phyloP scores from a whole-genome alignment of 64 coral and sea anemone genomes.

The Stichodactyla mertensii region DNA sequence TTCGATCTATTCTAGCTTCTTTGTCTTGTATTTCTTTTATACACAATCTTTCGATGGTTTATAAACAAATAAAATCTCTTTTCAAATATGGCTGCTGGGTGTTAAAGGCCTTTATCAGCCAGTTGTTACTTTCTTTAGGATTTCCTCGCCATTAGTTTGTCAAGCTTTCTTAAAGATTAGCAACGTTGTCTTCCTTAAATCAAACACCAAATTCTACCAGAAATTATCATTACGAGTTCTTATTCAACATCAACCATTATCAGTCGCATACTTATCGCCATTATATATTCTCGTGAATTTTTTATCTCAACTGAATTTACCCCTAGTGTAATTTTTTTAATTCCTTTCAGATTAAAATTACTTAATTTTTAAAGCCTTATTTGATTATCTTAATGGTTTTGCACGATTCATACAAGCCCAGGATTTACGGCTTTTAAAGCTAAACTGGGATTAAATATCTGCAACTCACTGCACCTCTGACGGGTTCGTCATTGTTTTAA shows the following conservation, averaged over 20 bases:
- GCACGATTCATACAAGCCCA: not conserved
- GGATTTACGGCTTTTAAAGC: not conserved
- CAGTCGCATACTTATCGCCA: not conserved
- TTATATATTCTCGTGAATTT: not conserved
- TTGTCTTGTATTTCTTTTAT: slow-evolving; percentile 14
- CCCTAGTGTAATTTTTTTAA: not conserved
- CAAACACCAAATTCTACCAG: slow-evolving; percentile 7
- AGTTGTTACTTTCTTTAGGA: not conserved
- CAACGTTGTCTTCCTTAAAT: not conserved
- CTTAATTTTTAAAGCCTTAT: not conserved
- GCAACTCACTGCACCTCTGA: not conserved
- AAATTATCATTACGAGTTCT: not conserved
- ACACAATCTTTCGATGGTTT: not conserved
- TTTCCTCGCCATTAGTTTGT: slow-evolving; percentile 1
- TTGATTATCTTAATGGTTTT: not conserved
- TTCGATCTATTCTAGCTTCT: slow-evolving; percentile 23
- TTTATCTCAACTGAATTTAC: not conserved
- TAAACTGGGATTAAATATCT: not conserved
- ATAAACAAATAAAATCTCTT: slow-evolving; percentile 13
- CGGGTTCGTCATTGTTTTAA: not conserved
- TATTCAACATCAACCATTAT: not conserved
- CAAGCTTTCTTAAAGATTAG: slow-evolving; percentile 1
- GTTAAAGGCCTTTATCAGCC: not conserved
- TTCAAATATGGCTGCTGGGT: not conserved
- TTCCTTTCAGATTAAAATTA: not conserved